Conservation (phyloP, 1,140 invertebrate species). For the Hycleus phaleratus region DNA sequence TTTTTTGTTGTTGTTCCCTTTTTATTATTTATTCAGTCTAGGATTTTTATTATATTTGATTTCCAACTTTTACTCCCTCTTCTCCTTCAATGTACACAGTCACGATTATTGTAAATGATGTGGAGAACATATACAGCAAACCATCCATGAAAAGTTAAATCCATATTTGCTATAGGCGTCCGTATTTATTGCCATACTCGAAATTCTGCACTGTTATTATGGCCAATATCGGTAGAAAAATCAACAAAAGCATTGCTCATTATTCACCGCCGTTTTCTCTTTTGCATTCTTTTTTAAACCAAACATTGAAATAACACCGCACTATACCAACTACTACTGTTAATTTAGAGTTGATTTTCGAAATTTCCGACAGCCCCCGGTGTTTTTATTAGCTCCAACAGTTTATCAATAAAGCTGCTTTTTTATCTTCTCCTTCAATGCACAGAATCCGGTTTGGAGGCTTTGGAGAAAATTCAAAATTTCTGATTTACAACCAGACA, state of each 20-base stretch:
- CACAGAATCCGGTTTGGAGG: too few species aligned
- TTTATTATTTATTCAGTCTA: not conserved
- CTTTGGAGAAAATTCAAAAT: too few species aligned
- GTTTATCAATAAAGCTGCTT: too few species aligned
- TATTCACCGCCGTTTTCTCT: too few species aligned
- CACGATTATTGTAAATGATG: not conserved
- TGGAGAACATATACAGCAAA: conserved; percentile 4
- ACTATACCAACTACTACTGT: not conserved
- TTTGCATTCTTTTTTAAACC: too few species aligned
- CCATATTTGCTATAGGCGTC: conserved; percentile 9
- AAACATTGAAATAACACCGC: not conserved
- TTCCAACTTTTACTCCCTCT: too few species aligned
- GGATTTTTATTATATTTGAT: not conserved
- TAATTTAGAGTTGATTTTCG: not conserved
- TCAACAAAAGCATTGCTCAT: not conserved
- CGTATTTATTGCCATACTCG: not conserved
- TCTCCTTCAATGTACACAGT: not conserved
- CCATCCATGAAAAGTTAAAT: conserved; percentile 17
- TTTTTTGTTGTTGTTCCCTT: conserved; percentile 1
- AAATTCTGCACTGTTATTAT: not conserved
- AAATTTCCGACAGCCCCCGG: not conserved
- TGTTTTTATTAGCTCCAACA: too few species aligned
- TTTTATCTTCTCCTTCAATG: too few species aligned
- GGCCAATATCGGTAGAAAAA: not conserved
- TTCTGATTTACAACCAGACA: too few species aligned